Percentiles rank a stretch among this genome's conserved stretches.
phyloP scores from a whole-genome alignment of 2,888 invertebrate species.

The Oxytorus armatus region DNA sequence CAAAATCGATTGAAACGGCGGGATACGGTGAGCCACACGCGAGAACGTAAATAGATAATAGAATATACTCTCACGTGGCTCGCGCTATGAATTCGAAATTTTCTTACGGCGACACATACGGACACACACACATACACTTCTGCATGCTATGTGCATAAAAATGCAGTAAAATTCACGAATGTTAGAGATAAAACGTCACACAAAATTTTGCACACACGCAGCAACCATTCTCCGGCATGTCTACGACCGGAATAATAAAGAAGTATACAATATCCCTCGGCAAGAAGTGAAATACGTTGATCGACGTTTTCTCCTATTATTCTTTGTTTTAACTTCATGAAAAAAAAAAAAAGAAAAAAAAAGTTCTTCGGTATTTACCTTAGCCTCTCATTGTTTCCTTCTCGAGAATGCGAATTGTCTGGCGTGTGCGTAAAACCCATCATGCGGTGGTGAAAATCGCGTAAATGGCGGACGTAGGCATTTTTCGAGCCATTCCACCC shows the following conservation, averaged over 20 bases:
- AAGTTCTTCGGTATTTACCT: not conserved
- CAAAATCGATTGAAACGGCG: constrained; percentile 57
- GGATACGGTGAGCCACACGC: constrained; percentile 22
- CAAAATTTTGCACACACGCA: constrained; percentile 39
- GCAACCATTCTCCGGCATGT: constrained; percentile 8
- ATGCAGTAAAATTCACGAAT: constrained; percentile 13
- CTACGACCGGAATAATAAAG: constrained; percentile 47
- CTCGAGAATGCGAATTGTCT: constrained; percentile 15
- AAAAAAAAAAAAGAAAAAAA: too few species aligned
- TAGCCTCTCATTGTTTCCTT: constrained; percentile 1
- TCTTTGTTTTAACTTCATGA: too few species aligned
- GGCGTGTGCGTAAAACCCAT: not conserved
- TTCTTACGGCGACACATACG: not conserved
- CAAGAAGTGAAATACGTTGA: not conserved
- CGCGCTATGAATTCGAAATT: constrained; percentile 57
- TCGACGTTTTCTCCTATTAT: constrained; percentile 7
- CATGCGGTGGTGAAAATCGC: not conserved
- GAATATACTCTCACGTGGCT: constrained; percentile 45
- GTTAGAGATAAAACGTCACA: constrained; percentile 16
- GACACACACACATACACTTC: constrained; percentile 8
- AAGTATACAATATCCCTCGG: constrained; percentile 10
- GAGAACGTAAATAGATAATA: constrained; percentile 60
- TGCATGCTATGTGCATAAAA: not conserved
- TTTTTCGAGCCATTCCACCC: constrained; percentile 6
- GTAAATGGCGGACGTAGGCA: constrained; percentile 12